Evolutionary conservation across 2,888 invertebrate genomes (phyloP).

Genomic region (Lithosia quadra): DNA sequence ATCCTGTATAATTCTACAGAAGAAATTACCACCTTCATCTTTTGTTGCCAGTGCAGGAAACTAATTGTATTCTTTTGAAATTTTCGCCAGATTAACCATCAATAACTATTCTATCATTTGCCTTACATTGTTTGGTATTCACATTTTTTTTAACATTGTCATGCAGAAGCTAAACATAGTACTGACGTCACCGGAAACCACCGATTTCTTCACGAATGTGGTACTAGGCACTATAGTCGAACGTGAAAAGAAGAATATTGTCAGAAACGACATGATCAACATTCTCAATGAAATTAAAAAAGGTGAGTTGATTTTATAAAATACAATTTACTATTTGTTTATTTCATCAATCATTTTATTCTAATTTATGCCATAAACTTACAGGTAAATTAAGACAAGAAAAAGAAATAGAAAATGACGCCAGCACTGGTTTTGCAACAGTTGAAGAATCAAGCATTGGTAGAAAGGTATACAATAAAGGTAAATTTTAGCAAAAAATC

Average conservation of each 20-base stretch:
- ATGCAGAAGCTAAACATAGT: not conserved
- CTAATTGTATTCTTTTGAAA: too few species aligned
- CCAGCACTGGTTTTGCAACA: constrained; percentile 71
- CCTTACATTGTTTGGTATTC: not conserved
- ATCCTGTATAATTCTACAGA: too few species aligned
- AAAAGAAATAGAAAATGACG: constrained; percentile 46
- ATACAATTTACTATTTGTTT: too few species aligned
- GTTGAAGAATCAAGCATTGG: constrained; percentile 76
- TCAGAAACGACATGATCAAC: constrained; percentile 86
- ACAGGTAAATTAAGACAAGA: constrained; percentile 58
- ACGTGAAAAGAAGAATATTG: constrained; percentile 67
- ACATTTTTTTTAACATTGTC: not conserved
- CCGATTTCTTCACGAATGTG: constrained; percentile 67
- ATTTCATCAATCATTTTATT: not conserved
- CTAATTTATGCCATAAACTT: constrained; percentile 16
- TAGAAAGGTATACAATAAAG: constrained; percentile 59
- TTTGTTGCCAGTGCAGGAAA: too few species aligned
- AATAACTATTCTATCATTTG: not conserved
- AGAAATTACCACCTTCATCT: too few species aligned
- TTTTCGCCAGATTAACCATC: too few species aligned
- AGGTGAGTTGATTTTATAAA: constrained; percentile 52
- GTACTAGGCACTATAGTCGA: constrained; percentile 72
- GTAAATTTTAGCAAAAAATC: constrained; percentile 41
- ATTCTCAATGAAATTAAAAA: constrained; percentile 84
- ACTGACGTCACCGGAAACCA: constrained; percentile 37